phyloP scores from a whole-genome alignment of 2,797 vertebrate species.

The Tarsius wallacei region DNA sequence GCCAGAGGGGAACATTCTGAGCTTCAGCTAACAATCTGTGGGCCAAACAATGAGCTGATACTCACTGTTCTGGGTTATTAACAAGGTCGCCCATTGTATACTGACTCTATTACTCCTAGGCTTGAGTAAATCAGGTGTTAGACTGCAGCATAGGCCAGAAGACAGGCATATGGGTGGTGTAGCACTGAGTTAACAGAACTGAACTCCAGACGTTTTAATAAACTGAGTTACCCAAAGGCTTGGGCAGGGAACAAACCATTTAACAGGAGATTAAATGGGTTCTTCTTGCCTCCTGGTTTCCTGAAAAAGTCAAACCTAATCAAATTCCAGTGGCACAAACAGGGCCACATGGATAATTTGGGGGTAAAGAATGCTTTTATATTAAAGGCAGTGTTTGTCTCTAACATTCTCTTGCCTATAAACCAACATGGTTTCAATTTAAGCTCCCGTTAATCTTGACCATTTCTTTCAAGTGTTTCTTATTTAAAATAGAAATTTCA shows the following conservation, averaged over 20 bases:
- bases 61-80: constrained; percentile 69
- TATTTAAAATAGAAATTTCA: constrained; percentile 90
- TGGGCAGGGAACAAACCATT: constrained; percentile 82
- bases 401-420: constrained; percentile 87
- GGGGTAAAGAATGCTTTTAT: constrained; percentile 84
- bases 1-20: constrained; percentile 75
- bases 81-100: constrained; percentile 72
- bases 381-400: constrained; percentile 83
- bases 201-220: constrained; percentile 86
- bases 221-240: constrained; percentile 80
- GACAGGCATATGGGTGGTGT: neutral
- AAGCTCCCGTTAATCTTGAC: constrained; percentile 89
- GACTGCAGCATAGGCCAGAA: neutral
- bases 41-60: constrained; percentile 72
- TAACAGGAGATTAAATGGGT: constrained; percentile 78
- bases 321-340: constrained; percentile 83
- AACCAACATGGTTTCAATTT: constrained; percentile 91
- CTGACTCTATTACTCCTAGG: constrained; percentile 74
- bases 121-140: constrained; percentile 53
- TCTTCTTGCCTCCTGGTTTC: constrained; percentile 87
- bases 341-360: constrained; percentile 65
- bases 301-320: constrained; percentile 88
- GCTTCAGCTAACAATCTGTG: constrained; percentile 76
- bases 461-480: constrained; percentile 90
- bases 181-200: constrained; percentile 62